Percentiles rank a stretch among this genome's conserved stretches.
These are phyloP conservation scores for Hippotragus niger DNA, from an alignment of 2,113 vertebrate species.

Conservation along the genomic window DNA sequence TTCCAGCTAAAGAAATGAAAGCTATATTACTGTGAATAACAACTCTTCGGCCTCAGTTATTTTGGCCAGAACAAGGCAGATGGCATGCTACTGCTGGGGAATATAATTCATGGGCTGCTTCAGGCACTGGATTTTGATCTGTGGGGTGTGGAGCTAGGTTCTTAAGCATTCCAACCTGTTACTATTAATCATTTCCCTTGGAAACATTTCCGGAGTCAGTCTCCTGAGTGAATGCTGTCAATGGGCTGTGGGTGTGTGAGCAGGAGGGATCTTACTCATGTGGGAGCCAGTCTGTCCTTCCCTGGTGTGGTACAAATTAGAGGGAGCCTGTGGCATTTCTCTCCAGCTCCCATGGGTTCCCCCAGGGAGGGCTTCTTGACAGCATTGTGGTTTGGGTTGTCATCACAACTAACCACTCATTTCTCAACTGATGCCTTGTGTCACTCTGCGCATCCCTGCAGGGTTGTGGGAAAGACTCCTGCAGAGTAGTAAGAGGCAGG, in stretches of 20 bases:
- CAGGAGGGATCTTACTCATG: not conserved
- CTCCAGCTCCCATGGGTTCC: not conserved
- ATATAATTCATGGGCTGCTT: not conserved
- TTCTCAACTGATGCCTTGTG: not conserved
- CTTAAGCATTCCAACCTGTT: not conserved
- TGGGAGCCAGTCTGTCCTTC: not conserved
- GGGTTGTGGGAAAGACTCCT: not conserved
- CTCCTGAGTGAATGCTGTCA: not conserved
- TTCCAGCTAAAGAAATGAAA: not conserved
- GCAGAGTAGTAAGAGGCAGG: not conserved
- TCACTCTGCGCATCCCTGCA: not conserved
- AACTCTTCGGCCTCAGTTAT: not conserved
- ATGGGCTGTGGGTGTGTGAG: not conserved
- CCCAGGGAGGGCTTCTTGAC: not conserved
- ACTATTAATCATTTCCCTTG: not conserved
- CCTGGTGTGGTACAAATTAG: slow-evolving; percentile 25
- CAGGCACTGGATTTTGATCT: not conserved
- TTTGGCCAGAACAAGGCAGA: not conserved
- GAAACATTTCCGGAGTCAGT: not conserved
- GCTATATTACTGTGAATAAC: not conserved
- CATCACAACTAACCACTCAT: slow-evolving; percentile 53
- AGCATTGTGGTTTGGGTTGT: slow-evolving; percentile 46
- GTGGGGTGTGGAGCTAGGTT: not conserved
- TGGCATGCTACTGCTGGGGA: rapidly evolving
- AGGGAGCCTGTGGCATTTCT: not conserved